These are phyloP conservation scores for Thaumatotibia leucotreta DNA, from an alignment of 1,140 invertebrate genomes.

Conservation along the genomic window DNA sequence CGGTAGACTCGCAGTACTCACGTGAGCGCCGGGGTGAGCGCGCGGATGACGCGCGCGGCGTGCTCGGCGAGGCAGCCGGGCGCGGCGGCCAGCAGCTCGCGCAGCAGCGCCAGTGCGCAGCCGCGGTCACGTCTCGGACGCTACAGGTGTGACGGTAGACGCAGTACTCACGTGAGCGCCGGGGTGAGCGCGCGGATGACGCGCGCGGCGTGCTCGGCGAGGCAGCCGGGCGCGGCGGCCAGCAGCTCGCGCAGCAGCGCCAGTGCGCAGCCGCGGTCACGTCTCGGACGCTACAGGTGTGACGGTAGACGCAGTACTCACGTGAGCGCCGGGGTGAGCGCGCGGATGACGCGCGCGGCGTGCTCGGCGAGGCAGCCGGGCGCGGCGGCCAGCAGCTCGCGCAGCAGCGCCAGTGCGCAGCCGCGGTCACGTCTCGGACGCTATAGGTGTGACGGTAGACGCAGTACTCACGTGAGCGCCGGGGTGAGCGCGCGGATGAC, in stretches of 20 bases:
- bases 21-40: too few species aligned
- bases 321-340: slow-evolving; percentile 91
- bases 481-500: too few species aligned
- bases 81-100: too few species aligned
- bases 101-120: too few species aligned
- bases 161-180: slow-evolving; percentile 84
- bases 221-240: slow-evolving; percentile 90
- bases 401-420: slow-evolving; percentile 40
- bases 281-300: slow-evolving; percentile 83
- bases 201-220: slow-evolving; percentile 89
- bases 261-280: slow-evolving; percentile 90
- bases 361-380: slow-evolving; percentile 90
- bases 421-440: too few species aligned
- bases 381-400: slow-evolving; percentile 45
- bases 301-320: slow-evolving; percentile 33
- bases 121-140: too few species aligned
- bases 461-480: too few species aligned
- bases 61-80: too few species aligned
- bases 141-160: too few species aligned
- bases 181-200: slow-evolving; percentile 94
- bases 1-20: too few species aligned
- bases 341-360: slow-evolving; percentile 88
- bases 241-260: slow-evolving; percentile 94
- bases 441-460: too few species aligned
- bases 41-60: too few species aligned